Base-by-base conservation (phyloP, 2,888 invertebrate genomes). In the Eupithecia subumbrata region DNA sequence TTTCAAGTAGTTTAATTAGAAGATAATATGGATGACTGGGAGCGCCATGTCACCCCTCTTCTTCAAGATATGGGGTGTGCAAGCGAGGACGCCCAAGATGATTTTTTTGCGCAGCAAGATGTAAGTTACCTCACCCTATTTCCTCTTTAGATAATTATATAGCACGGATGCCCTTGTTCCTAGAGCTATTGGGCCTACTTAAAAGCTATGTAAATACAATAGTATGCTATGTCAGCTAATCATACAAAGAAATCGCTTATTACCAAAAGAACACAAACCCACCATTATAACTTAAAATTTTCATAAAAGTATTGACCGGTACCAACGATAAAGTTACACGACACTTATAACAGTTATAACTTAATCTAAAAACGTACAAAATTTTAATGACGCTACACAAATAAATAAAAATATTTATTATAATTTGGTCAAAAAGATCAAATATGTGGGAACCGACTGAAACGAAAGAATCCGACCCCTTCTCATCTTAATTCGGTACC, bases 61-160 rank as follows among this genome's bases (percentile, higher is more conserved):
- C 91, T 95, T 80, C 95, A 95, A 87, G 96, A 96, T 85, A 95
- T 95, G 95, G 95, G 95, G 84, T 95, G 95, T 86, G 88, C 94
- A 79, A 93, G 90, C 83, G 95, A 94, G 86, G 95, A 95, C 82
- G 92, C 93, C 81, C 95, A 95, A 85, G 95, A 95, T 82, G 95
- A 95, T 90, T 95, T 95, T 91, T 95, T 95, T 90, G 94, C 92
- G 85, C 95, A 95, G 82, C 95, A 95, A 90, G 95, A 95, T 87
- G 96, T 96, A 92, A 95, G 95, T 95, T 78, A 82, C 66, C 63
- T 18, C 67, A 56, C 22, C 22, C 22, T 56, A 56, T 16, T 66
- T 16, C 43, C 40, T 68, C 5, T 68, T 37, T 11, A 37, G 68
- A 5, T 22, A 22, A n/a, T 63, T 63, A 16, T 0, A 5, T 14